Evolutionary conservation across 1,140 invertebrate genomes (phyloP).

Genomic region (Adoxophyes honmai): DNA sequence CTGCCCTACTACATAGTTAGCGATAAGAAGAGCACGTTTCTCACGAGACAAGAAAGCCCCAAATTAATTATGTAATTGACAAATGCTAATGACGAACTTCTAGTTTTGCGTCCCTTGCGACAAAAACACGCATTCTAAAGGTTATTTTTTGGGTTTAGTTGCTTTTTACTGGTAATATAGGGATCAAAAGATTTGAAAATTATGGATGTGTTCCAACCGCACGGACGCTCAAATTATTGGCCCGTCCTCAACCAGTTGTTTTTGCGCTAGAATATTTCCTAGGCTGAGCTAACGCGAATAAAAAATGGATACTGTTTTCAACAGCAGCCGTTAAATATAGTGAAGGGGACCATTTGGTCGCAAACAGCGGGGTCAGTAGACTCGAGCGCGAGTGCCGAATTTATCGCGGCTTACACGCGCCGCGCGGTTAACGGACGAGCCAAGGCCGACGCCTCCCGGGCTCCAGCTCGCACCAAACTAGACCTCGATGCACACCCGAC

Average conservation of each 20-base stretch:
- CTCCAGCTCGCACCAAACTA: conserved; percentile 17
- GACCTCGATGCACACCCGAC: no score
- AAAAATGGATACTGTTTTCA: conserved; percentile 16
- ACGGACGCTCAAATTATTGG: no score
- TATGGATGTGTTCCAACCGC: no score
- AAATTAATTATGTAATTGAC: no score
- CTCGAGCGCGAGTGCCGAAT: conserved; percentile 65
- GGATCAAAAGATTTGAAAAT: no score
- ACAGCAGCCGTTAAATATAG: conserved; percentile 57
- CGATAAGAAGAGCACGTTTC: neutral
- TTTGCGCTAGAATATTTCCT: conserved; percentile 13
- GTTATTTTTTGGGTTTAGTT: no score
- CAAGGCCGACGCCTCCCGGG: conserved; percentile 54
- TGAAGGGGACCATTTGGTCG: conserved; percentile 70
- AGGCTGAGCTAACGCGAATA: conserved; percentile 7
- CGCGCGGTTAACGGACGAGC: conserved; percentile 58
- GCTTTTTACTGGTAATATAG: no score
- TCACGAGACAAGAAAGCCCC: neutral
- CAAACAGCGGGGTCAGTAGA: conserved; percentile 73
- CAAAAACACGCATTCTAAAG: no score
- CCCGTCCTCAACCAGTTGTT: conserved; percentile 5
- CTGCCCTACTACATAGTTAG: neutral
- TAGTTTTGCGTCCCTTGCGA: no score
- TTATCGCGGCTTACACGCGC: conserved; percentile 68
- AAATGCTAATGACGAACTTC: no score